These are phyloP conservation scores for human (Homo sapiens) DNA, from an alignment of 2,113 vertebrate genomes.

Conservation along the genomic window GRCh38 chr4:183517001-183517500, in stretches of 20 bases:
- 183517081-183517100: not conserved
- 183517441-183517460: not conserved
- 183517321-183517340: not conserved
- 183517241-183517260: not conserved
- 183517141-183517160: not conserved
- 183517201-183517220: not conserved
- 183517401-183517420: not conserved
- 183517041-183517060: not conserved
- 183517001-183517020: not conserved
- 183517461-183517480: not conserved
- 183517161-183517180: not conserved
- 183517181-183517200: not conserved
- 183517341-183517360: not conserved
- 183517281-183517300: not conserved
- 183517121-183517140: not conserved
- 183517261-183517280: not conserved
- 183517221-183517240: not conserved
- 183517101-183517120: not conserved
- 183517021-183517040: not conserved
- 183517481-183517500: not conserved
- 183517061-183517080: not conserved
- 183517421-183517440: slow-evolving; percentile 5
- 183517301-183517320: not conserved
- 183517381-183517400: not conserved
- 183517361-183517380: not conserved